phyloP scores from a whole-genome alignment of 2,113 vertebrate species.

The Pygoscelis adeliae region DNA sequence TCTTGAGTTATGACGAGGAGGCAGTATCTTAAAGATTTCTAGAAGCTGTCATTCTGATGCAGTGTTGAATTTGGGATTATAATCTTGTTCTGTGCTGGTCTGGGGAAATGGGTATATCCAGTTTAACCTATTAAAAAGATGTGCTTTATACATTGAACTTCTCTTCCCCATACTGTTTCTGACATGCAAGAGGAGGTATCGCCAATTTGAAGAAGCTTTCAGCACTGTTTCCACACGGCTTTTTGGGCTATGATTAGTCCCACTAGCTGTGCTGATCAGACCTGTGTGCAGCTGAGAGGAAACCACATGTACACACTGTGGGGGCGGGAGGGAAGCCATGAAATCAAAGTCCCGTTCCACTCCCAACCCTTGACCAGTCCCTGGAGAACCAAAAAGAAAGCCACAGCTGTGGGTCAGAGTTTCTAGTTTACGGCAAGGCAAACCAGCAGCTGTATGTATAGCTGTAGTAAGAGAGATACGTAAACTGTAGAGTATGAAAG shows the following conservation, averaged over 20 bases:
- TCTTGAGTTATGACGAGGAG: not conserved
- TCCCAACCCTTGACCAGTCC: not conserved
- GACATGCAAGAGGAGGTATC: not conserved
- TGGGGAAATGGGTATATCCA: not conserved
- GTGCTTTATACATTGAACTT: not conserved
- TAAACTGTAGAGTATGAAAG: not conserved
- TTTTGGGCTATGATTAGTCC: not conserved
- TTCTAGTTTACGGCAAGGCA: not conserved
- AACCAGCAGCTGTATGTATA: not conserved
- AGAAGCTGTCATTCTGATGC: not conserved
- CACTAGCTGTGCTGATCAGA: not conserved
- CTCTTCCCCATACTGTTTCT: not conserved
- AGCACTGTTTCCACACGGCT: not conserved
- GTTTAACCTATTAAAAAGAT: not conserved
- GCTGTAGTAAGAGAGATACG: not conserved
- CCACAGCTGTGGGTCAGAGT: not conserved
- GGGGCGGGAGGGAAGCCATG: not conserved
- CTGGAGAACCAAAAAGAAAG: not conserved
- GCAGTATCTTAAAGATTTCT: not conserved
- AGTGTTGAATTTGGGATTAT: not conserved
- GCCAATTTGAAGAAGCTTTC: not conserved
- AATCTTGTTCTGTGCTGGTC: not conserved
- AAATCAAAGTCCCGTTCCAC: not conserved
- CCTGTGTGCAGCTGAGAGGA: not conserved
- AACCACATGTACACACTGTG: not conserved